phyloP scores from a whole-genome alignment of 1,140 invertebrate genomes.

The Maconellicoccus hirsutus region DNA sequence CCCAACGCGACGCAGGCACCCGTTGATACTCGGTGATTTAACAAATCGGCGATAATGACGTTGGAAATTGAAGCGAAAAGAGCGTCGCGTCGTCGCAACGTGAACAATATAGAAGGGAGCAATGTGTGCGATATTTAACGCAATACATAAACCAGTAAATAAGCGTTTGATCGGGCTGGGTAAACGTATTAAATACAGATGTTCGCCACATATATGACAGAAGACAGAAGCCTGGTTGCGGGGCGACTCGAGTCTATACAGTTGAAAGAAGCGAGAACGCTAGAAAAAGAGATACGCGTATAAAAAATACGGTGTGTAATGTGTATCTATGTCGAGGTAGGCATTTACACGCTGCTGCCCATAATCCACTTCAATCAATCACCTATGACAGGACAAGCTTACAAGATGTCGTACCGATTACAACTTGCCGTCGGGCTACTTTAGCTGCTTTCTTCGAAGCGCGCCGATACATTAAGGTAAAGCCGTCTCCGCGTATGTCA shows the following conservation, averaged over 20 bases:
- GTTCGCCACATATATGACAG: background rate
- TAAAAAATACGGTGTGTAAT: background rate
- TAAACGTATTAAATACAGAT: conserved; percentile 21
- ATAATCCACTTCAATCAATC: conserved; percentile 21
- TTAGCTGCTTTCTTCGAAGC: background rate
- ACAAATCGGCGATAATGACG: no score
- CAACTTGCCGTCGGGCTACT: conserved; percentile 15
- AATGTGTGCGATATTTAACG: background rate
- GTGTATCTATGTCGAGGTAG: conserved; percentile 6
- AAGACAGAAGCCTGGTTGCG: background rate
- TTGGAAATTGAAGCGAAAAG: no score
- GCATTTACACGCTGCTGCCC: conserved; percentile 12
- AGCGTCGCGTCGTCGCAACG: no score
- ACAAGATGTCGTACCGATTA: conserved; percentile 20
- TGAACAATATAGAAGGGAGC: no score
- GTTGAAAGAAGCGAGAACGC: background rate
- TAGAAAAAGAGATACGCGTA: background rate
- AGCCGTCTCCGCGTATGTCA: background rate
- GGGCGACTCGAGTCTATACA: background rate
- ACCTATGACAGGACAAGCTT: conserved; percentile 22
- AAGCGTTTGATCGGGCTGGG: background rate
- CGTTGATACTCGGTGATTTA: no score
- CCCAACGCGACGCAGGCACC: no score
- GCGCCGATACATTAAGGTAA: background rate
- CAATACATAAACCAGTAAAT: background rate